These are phyloP conservation scores for Acrocera orbiculus DNA, from an alignment of 2,888 invertebrate species.

Conservation along the genomic window DNA sequence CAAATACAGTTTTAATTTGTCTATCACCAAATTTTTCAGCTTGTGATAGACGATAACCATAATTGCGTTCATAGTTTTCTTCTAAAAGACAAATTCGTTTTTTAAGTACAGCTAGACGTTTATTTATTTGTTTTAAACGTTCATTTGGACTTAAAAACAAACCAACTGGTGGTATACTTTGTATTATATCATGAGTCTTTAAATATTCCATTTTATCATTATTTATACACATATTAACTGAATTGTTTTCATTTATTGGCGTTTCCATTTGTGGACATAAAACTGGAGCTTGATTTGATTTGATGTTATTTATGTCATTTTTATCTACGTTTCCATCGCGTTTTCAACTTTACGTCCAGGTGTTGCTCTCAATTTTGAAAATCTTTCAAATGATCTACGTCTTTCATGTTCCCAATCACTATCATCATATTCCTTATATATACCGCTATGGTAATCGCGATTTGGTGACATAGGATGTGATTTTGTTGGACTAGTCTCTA, in stretches of 20 bases:
- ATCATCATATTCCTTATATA: too few relatives aligned
- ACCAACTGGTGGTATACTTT: conserved; percentile 25
- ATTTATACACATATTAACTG: too few relatives aligned
- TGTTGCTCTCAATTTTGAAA: conserved; percentile 41
- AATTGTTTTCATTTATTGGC: too few relatives aligned
- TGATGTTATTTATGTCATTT: conserved; percentile 4
- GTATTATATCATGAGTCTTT: conserved; percentile 28
- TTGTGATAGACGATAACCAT: conserved; percentile 71
- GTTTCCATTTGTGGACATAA: conserved; percentile 18
- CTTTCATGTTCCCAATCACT: conserved; percentile 45
- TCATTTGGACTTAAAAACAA: conserved; percentile 30
- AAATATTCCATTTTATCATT: conserved; percentile 27
- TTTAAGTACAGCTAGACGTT: conserved; percentile 55
- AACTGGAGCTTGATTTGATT: conserved; percentile 21
- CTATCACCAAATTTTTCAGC: conserved; percentile 74
- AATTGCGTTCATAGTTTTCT: conserved; percentile 59
- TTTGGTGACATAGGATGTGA: conserved; percentile 28
- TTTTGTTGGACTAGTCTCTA: conserved; percentile 31
- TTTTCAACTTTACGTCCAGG: conserved; percentile 34
- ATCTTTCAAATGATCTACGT: conserved; percentile 43
- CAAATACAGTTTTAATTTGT: conserved; percentile 60
- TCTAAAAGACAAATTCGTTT: conserved; percentile 72
- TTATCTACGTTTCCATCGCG: conserved; percentile 17
- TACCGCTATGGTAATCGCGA: conserved; percentile 26
- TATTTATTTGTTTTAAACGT: conserved; percentile 39